A percentile compares a stretch with the other conserved stretches of the same genome.
Evolutionary conservation across 30 jellyfish, hydroid and myxozoan species (phyloP).

Genomic region (Cassiopea andromeda): DNA sequence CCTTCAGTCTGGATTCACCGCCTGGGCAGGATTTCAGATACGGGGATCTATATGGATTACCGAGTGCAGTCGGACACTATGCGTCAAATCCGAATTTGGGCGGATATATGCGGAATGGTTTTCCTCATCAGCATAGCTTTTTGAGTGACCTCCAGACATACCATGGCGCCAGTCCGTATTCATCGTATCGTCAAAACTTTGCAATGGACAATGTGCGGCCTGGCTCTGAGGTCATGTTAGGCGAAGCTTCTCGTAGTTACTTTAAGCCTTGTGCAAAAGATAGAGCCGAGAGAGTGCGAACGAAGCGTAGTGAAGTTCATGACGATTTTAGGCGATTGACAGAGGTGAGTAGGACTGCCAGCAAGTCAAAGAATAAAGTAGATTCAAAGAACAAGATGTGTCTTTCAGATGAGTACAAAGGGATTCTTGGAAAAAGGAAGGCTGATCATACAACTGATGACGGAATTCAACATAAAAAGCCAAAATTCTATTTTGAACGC

Average conservation of each 20-base stretch:
- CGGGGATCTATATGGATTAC: conserved; percentile 56
- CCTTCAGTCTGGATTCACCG: conserved; percentile 67
- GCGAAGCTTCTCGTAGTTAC: conserved; percentile 52
- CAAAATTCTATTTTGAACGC: conserved; percentile 64
- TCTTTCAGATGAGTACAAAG: conserved; percentile 27
- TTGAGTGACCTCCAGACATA: conserved; percentile 76
- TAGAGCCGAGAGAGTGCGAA: conserved; percentile 12
- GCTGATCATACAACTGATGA: conserved; percentile 44
- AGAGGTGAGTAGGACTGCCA: background rate
- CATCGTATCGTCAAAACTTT: conserved; percentile 58
- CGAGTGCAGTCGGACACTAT: conserved; percentile 63
- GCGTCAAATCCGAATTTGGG: conserved; percentile 70
- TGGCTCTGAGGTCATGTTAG: conserved; percentile 70
- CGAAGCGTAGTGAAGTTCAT: conserved; percentile 28
- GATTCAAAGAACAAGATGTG: conserved; percentile 44
- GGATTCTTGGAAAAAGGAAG: conserved; percentile 43
- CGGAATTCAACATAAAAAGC: conserved; percentile 49
- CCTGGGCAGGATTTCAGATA: conserved; percentile 66
- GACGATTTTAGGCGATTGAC: conserved; percentile 31
- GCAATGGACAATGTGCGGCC: conserved; percentile 68
- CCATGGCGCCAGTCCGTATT: conserved; percentile 72
- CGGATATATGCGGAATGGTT: conserved; percentile 64
- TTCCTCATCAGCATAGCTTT: conserved; percentile 65
- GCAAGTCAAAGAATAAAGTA: conserved; percentile 4
- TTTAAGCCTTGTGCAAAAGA: conserved; percentile 53